Base-by-base conservation (phyloP, 2,797 vertebrate species). In the Sebastolobus altivelis region DNA sequence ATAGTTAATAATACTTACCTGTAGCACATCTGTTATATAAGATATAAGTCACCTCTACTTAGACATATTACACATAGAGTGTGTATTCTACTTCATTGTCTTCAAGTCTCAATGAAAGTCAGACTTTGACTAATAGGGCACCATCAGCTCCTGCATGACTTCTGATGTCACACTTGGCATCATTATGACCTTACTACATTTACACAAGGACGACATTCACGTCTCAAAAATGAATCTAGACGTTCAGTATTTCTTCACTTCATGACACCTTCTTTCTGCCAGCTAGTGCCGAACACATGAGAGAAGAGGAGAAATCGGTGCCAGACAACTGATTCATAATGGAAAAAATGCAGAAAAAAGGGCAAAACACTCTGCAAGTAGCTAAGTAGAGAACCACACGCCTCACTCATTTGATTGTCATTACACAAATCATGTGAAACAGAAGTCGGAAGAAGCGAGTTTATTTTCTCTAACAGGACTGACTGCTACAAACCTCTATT, bases 331-430 rank as follows among this genome's bases (percentile, higher is more conserved):
- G 77, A 88, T 85, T 90, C 82, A 87, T 37, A 13, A 22, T 68
- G 71, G 84, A 88, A 92, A 92, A 87, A 83, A 82, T 89, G 70
- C 65, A 38, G 81, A 67, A 82, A 77, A 35, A 85, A 46, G 29
- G 38, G 74, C 59, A 78, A 88, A 84, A 72, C 46, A 16, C 31
- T 77, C n/a, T 43, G 37, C 4, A 8, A 56, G 65, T 13, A 35
- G 71, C 52, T 37, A 27, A 83, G 12, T 11, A 27, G 35, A 79
- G 37, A 74, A 63, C 52, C 72, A 37, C 59, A 72, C 29, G 2
- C 43, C 43, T 54, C 74, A 18, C 54, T 75, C 46, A 54, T 69
- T 79, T 75, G 52, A 18, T 73, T 74, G 31, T 63, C 7, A n/a
- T 81, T 70, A 66, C 10, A 71, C 10, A 72, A 62, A 73, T 66